Conservation (phyloP, 2,113 vertebrate species). For the Colossoma macropomum region DNA sequence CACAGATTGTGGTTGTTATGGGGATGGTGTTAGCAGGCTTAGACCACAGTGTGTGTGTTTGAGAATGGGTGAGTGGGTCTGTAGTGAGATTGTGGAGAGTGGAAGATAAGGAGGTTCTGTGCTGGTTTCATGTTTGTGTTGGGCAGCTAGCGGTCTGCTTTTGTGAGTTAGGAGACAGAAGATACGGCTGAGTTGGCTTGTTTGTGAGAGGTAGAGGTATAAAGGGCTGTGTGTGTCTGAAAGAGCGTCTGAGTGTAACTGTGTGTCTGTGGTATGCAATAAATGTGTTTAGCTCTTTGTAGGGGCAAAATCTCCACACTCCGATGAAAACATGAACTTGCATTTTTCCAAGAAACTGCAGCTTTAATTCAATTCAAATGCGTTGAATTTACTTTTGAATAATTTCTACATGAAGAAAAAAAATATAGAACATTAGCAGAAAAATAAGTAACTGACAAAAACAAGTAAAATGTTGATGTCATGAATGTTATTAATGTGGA, state of each 20-base stretch:
- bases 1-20: constrained; percentile 22
- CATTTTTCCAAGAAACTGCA: too few species aligned
- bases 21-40: neutral
- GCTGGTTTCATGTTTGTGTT: neutral
- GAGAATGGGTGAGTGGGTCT: constrained; percentile 1
- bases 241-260: constrained; percentile 22
- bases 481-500: too few species aligned
- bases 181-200: neutral
- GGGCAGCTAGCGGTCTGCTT: neutral
- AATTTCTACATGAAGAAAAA: too few species aligned
- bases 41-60: constrained; percentile 3
- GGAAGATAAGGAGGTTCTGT: constrained; percentile 23
- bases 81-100: constrained; percentile 5
- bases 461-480: too few species aligned
- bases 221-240: neutral
- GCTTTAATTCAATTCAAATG: too few species aligned
- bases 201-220: constrained; percentile 23
- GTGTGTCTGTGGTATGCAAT: constrained; percentile 18
- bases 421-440: too few species aligned
- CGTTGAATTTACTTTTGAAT: too few species aligned
- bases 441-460: too few species aligned
- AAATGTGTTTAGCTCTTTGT: neutral
- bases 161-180: constrained; percentile 17
- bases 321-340: too few species aligned
- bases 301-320: too few species aligned